Conservation (phyloP, 2,113 vertebrate species). For the Boleophthalmus pectinirostris region DNA sequence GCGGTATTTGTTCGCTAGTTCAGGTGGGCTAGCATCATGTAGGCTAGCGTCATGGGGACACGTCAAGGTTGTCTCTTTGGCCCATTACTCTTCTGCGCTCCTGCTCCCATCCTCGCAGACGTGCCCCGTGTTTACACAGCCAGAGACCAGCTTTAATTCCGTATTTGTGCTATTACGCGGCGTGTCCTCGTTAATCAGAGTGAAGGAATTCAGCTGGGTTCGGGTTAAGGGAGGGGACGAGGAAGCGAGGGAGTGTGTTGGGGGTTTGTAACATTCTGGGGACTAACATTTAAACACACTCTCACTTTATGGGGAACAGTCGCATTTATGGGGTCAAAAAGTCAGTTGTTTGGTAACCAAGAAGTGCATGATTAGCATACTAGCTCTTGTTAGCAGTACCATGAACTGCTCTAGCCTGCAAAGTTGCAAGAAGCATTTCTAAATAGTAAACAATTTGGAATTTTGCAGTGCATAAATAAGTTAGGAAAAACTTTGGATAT, state of each 20-base stretch:
- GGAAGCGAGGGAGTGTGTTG: neutral
- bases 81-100: constrained; percentile 72
- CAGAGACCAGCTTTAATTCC: constrained; percentile 66
- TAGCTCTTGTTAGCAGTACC: too few relatives aligned
- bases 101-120: constrained; percentile 75
- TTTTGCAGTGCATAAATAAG: too few relatives aligned
- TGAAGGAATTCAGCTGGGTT: constrained; percentile 70
- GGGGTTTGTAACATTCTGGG: too few relatives aligned
- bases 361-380: too few relatives aligned
- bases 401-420: too few relatives aligned
- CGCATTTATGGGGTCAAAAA: too few relatives aligned
- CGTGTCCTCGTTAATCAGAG: constrained; percentile 74
- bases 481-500: too few relatives aligned
- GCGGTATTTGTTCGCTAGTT: constrained; percentile 12
- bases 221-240: constrained; percentile 21
- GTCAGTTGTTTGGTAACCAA: too few relatives aligned
- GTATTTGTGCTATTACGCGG: constrained; percentile 70
- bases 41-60: constrained; percentile 66
- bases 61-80: constrained; percentile 63
- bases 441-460: too few relatives aligned
- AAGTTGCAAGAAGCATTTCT: too few relatives aligned
- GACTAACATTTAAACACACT: too few relatives aligned
- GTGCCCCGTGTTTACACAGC: constrained; percentile 74
- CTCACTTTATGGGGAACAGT: too few relatives aligned
- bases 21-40: constrained; percentile 7